Percentiles rank a stretch among this genome's conserved stretches.
phyloP scores from a whole-genome alignment of 2,797 vertebrate genomes.

The Acanthurus tractus region DNA sequence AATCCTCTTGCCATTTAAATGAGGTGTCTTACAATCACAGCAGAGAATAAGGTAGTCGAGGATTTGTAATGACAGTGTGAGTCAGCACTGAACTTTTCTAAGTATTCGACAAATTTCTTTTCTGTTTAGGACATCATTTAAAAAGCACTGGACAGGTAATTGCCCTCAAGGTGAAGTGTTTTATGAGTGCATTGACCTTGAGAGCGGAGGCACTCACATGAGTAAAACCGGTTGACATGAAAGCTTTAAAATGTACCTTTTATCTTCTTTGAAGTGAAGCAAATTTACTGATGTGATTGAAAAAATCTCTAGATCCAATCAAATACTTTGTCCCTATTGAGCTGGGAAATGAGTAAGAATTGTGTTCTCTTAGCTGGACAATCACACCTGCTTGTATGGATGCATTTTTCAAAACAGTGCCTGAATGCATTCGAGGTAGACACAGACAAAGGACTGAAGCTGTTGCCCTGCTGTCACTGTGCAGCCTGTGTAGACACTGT shows the following conservation, averaged over 20 bases:
- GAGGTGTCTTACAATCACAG: conserved; percentile 13
- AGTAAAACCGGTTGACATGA: neutral
- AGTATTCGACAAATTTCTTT: conserved; percentile 14
- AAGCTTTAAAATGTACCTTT: neutral
- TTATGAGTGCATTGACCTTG: conserved; percentile 12
- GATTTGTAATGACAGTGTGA: conserved; percentile 34
- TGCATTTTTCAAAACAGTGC: neutral
- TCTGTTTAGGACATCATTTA: neutral
- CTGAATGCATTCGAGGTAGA: neutral
- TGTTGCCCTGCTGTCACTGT: neutral
- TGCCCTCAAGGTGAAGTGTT: neutral
- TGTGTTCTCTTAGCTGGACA: too few species aligned
- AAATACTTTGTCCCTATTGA: neutral
- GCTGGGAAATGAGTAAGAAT: too few species aligned
- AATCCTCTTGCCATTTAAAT: conserved; percentile 31
- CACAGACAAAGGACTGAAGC: neutral
- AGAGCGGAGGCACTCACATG: neutral
- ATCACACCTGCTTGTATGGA: too few species aligned
- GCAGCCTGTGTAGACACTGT: neutral
- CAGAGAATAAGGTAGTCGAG: neutral
- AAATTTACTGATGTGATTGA: neutral
- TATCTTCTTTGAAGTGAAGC: neutral
- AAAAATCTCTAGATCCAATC: neutral
- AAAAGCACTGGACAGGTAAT: conserved; percentile 4
- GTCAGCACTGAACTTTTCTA: conserved; percentile 10